These are phyloP conservation scores for Phylloscopus trochiloides DNA, from an alignment of 2,113 vertebrate species.

Conservation along the genomic window DNA sequence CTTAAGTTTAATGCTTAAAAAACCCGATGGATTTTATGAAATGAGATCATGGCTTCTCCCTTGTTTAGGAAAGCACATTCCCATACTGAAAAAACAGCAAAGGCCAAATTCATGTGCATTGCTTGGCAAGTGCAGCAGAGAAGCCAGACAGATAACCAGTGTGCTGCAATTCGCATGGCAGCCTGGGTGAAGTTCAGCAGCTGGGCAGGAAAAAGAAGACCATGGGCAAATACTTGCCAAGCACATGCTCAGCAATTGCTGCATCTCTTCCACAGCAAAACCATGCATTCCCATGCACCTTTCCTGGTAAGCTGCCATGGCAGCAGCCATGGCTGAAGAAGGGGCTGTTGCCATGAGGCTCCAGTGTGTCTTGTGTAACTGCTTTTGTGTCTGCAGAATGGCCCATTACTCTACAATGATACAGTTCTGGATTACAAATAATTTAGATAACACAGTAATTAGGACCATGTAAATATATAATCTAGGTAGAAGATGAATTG, in stretches of 20 bases:
- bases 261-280: background rate
- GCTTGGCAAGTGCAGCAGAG: background rate
- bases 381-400: background rate
- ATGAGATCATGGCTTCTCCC: background rate
- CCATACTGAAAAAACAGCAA: background rate
- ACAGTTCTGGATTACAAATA: background rate
- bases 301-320: fast-evolving
- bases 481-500: background rate
- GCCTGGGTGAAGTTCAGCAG: background rate
- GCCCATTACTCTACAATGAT: background rate
- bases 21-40: background rate
- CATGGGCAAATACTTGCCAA: background rate
- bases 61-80: background rate
- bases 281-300: fast-evolving
- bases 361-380: fast-evolving
- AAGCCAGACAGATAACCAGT: background rate
- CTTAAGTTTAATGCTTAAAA: background rate
- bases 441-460: constrained; percentile 9
- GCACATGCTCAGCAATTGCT: background rate
- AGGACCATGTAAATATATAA: background rate
- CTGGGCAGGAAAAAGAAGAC: background rate
- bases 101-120: background rate
- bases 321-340: background rate
- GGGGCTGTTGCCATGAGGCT: background rate
- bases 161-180: background rate